phyloP scores from a whole-genome alignment of 23 tunicate genomes.

The Phallusia fumigata region DNA sequence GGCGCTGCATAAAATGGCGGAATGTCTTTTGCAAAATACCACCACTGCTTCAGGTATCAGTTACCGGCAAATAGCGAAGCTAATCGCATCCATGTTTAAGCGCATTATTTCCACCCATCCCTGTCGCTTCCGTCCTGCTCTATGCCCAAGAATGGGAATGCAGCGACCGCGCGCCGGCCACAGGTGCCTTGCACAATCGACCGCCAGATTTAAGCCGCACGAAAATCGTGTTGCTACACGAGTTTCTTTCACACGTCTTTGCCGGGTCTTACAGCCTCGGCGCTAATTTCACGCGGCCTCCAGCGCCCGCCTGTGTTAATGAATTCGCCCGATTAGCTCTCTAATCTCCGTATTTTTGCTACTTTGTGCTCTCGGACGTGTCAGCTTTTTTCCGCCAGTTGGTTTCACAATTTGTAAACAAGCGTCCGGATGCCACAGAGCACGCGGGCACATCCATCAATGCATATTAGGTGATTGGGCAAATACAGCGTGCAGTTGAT shows the following conservation, averaged over 20 bases:
- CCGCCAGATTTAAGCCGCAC: neutral
- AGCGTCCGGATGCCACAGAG: neutral
- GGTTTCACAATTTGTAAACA: neutral
- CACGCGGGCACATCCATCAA: neutral
- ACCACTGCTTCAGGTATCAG: no score
- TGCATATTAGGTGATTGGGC: neutral
- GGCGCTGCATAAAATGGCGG: no score
- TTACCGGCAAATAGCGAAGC: no score
- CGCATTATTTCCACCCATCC: neutral
- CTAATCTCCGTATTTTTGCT: neutral
- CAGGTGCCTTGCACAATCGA: constrained; percentile 4
- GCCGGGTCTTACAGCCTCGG: neutral
- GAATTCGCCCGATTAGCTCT: neutral
- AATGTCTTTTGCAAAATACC: no score
- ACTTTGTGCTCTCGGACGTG: neutral
- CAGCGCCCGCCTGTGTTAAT: neutral
- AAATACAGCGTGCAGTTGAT: neutral
- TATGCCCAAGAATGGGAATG: constrained; percentile 11
- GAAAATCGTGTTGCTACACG: constrained; percentile 3
- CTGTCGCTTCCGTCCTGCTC: neutral
- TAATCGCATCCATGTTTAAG: neutral
- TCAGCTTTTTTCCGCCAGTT: neutral
- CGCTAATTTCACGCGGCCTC: neutral
- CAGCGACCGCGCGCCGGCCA: neutral
- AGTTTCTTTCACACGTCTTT: neutral